Evolutionary conservation across 2,113 vertebrate genomes (phyloP), one percentile per base, ranked within the genome.

Genomic region (Diadophis punctatus): DNA sequence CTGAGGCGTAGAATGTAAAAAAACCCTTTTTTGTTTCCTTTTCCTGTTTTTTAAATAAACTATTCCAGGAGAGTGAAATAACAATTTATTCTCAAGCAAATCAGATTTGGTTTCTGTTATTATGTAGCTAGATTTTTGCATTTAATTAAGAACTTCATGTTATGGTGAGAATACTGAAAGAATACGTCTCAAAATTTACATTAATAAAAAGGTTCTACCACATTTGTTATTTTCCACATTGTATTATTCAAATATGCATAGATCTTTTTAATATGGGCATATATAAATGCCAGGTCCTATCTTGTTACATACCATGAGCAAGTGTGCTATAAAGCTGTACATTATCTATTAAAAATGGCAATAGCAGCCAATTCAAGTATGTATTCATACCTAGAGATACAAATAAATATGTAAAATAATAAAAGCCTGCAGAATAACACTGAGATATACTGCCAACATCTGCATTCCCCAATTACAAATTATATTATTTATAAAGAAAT

Each of bases 41-140:
- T 98, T 98, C 97, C 96, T 96, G 97, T 97, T 98, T n/a, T 98
- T 98, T 98, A 98, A 98, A 98, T 97, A 97, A 97, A 97, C 97
- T 96, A 97, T 98, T 97, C 96, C 96, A 97, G 96, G 94, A 97
- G 96, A 97, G 94, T 97, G 97, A 97, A 98, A 97, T 87, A 97
- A 97, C 96, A 97, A 98, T 97, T 97, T 96, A 97, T 98, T 98
- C 98, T 97, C 94, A 3, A 97, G 96, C 96, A 98, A 98, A 98
- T 98, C 97, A 98, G 97, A 97, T 94, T 97, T 97, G 96, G 97
- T 97, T 97, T 97, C 97, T 97, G 96, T 95, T 97, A 43, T 97
- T 97, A 97, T 97, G 96, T 96, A 97, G 96, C 96, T 94, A 93
- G 95, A 97, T 96, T 97, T 97, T 97, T 97, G 96, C 97, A 96